Evolutionary conservation across 1,140 invertebrate species (phyloP).

Genomic region (Drosophila persimilis): DNA sequence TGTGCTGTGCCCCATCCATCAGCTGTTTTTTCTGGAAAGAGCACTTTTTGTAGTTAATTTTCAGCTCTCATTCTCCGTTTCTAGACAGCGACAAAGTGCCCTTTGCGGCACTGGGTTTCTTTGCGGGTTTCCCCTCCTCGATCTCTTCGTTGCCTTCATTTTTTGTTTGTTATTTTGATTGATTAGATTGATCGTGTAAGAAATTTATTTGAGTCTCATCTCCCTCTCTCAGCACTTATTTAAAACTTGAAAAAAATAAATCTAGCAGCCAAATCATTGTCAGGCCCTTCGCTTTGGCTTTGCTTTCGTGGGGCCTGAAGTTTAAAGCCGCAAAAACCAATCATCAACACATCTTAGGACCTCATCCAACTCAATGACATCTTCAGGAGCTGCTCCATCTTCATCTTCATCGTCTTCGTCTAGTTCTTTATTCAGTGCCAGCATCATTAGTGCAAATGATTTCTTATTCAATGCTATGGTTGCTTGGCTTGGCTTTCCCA

Average conservation of each 20-base stretch:
- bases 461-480: constrained; percentile 55
- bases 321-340: constrained; percentile 37
- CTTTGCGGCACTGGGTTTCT: constrained; percentile 12
- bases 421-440: constrained; percentile 35
- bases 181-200: constrained; percentile 65
- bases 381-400: neutral
- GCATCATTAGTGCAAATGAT: constrained; percentile 65
- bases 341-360: constrained; percentile 2
- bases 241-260: neutral
- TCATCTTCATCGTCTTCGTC: constrained; percentile 12
- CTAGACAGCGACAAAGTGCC: constrained; percentile 54
- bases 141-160: neutral
- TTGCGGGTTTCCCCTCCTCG: neutral
- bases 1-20: constrained; percentile 42
- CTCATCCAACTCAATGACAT: constrained; percentile 6
- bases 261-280: constrained; percentile 45
- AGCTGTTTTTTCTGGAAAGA: constrained; percentile 29
- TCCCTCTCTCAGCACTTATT: neutral
- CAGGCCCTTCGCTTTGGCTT: constrained; percentile 3
- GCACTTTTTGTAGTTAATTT: neutral
- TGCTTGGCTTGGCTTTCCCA: constrained; percentile 1
- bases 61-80: neutral
- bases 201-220: constrained; percentile 54
- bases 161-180: constrained; percentile 62
- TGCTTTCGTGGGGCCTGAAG: constrained; percentile 42